Evolutionary conservation across 2,113 vertebrate species (phyloP).

Genomic region (Ploceus nigricollis): DNA sequence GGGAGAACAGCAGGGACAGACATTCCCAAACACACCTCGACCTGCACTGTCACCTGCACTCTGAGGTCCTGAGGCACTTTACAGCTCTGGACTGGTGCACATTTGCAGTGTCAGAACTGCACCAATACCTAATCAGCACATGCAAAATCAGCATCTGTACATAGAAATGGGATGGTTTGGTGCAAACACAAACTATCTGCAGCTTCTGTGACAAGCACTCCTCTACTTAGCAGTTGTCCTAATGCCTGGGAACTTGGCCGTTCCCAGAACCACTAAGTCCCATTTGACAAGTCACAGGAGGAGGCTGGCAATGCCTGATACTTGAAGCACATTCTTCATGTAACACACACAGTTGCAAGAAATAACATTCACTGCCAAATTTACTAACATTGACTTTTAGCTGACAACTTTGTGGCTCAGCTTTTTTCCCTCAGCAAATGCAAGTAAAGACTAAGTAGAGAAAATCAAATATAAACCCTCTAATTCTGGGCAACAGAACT

Average conservation of each 20-base stretch:
- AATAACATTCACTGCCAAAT: background rate
- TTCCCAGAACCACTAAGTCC: background rate
- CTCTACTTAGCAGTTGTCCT: background rate
- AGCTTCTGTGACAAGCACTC: background rate
- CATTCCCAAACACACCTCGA: accelerated
- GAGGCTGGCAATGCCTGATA: background rate
- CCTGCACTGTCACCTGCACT: background rate
- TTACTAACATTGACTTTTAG: background rate
- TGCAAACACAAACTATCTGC: background rate
- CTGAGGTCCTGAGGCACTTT: background rate
- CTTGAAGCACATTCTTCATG: background rate
- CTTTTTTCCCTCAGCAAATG: background rate
- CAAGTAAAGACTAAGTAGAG: background rate
- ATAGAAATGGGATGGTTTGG: background rate
- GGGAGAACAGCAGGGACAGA: background rate
- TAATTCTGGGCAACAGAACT: background rate
- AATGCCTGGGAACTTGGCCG: background rate
- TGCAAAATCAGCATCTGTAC: background rate
- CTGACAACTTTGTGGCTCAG: background rate
- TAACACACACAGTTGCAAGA: background rate
- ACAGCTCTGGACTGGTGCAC: background rate
- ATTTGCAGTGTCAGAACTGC: background rate
- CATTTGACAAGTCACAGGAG: background rate
- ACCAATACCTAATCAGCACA: background rate
- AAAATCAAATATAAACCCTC: background rate